These are phyloP conservation scores for Adela reaumurella DNA, from an alignment of 2,888 invertebrate genomes.

Conservation along the genomic window DNA sequence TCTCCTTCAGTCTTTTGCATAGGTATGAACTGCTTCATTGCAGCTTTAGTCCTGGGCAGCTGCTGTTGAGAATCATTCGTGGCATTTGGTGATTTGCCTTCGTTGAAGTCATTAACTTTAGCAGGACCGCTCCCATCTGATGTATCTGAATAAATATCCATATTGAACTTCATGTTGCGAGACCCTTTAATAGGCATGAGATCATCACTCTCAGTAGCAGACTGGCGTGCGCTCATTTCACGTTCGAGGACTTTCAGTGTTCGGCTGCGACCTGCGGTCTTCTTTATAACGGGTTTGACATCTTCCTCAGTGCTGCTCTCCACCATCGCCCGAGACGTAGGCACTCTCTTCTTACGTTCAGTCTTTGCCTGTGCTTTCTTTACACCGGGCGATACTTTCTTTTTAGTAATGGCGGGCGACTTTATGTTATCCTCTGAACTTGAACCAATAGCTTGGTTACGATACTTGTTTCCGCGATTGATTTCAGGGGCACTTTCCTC, in stretches of 20 bases:
- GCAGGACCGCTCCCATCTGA: constrained; percentile 58
- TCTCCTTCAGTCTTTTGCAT: constrained; percentile 33
- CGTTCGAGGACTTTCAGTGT: constrained; percentile 70
- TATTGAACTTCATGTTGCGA: constrained; percentile 56
- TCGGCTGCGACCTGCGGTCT: constrained; percentile 50
- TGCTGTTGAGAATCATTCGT: constrained; percentile 67
- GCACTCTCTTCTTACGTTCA: constrained; percentile 47
- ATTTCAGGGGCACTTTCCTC: constrained; percentile 46
- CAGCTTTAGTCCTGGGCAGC: constrained; percentile 74
- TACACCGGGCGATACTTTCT: constrained; percentile 41
- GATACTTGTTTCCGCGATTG: constrained; percentile 25
- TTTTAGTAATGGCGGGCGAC: constrained; percentile 38
- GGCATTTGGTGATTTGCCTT: constrained; percentile 58
- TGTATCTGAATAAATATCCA: constrained; percentile 82
- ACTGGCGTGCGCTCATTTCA: constrained; percentile 64
- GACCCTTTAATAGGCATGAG: constrained; percentile 62
- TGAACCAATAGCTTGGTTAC: constrained; percentile 43
- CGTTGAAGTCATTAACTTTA: constrained; percentile 56
- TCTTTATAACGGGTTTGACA: constrained; percentile 31
- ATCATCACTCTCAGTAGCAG: constrained; percentile 78
- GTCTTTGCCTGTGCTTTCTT: constrained; percentile 40
- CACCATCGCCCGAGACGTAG: constrained; percentile 43
- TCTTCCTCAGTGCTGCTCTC: constrained; percentile 65
- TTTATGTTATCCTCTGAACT: constrained; percentile 60
- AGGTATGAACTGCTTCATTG: constrained; percentile 77